Conservation (phyloP, 2,888 invertebrate genomes). For the Cyclophora punctaria region DNA sequence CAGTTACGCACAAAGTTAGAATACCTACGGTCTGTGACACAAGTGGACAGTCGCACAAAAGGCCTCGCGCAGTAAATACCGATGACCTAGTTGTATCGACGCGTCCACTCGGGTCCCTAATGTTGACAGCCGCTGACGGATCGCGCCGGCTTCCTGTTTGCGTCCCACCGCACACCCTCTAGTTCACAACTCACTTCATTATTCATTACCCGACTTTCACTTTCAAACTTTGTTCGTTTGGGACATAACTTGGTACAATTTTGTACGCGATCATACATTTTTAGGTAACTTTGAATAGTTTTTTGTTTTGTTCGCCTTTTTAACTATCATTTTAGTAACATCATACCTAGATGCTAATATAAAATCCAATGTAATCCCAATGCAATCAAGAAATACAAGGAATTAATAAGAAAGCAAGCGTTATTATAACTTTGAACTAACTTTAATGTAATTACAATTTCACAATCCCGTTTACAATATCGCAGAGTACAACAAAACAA, state of each 20-base stretch:
- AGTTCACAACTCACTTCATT: constrained; percentile 48
- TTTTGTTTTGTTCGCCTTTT: background rate
- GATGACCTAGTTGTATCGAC: too few relatives aligned
- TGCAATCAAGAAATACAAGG: background rate
- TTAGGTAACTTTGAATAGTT: background rate
- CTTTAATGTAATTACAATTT: too few relatives aligned
- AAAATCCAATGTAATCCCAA: background rate
- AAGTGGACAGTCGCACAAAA: too few relatives aligned
- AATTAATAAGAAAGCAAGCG: constrained; percentile 1
- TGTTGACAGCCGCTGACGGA: constrained; percentile 17
- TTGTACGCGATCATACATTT: constrained; percentile 3
- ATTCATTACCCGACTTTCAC: constrained; percentile 46
- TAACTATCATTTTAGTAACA: background rate
- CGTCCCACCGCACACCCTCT: background rate
- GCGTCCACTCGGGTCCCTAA: constrained; percentile 6
- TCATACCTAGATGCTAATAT: background rate
- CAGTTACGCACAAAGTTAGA: too few relatives aligned
- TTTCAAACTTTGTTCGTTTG: constrained; percentile 16
- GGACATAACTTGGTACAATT: constrained; percentile 11
- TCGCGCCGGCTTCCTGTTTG: constrained; percentile 13
- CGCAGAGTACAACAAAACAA: too few relatives aligned
- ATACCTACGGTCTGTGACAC: too few relatives aligned
- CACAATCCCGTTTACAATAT: too few relatives aligned
- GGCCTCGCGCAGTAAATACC: too few relatives aligned
- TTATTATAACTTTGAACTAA: too few relatives aligned